Base-by-base conservation (phyloP, 53 echinoderm and acorn worm genomes). In the Holothuria leucospilota region DNA sequence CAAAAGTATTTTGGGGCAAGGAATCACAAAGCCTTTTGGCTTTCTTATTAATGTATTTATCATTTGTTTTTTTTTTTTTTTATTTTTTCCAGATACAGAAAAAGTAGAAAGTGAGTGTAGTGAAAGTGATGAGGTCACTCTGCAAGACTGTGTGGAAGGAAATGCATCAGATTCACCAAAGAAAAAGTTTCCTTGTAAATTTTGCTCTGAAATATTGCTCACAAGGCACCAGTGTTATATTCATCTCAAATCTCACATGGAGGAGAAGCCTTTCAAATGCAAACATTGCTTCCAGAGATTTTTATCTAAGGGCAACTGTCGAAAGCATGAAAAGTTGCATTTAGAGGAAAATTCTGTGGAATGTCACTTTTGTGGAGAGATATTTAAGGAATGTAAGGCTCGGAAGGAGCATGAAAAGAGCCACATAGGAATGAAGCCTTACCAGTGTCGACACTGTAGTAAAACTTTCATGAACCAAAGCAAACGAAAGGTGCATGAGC, bases 401-500 rank as follows among this genome's bases (percentile, higher is more conserved):
- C 51, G 77, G 4, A 53, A 56, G 14, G 52, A 77, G 29, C 77
- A 77, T 27, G 77, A 77, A 56, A 16, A 49, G 51, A 27, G 8
- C 1, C 77, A 77, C 26, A 15, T 18, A 20, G 51, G 77, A 9
- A 52, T 24, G 18, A 77, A 29, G 24, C 77, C 77, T 27, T 77
- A 52, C 52, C 77, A 52, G 52, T 77, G 77, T 29, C 77, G 52
- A 16, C 52, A 77, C 24, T 77, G 77, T 56, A 6, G 0, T 10
- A 51, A 77, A 56, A 18, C 52, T 20, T 77, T 56, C 14, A 28
- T 27, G 77, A 77, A 77, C 26, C 25, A 14, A 5, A 77, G 77
- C 26, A 77, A 77, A 29, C 77, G 77, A 23, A 56, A 56, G 77
- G 77, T 77, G n/a, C 77, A 77, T 29, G 77, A 77, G 26, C 51